Evolutionary conservation across 2,888 invertebrate genomes (phyloP).

Genomic region (Brenthis ino): DNA sequence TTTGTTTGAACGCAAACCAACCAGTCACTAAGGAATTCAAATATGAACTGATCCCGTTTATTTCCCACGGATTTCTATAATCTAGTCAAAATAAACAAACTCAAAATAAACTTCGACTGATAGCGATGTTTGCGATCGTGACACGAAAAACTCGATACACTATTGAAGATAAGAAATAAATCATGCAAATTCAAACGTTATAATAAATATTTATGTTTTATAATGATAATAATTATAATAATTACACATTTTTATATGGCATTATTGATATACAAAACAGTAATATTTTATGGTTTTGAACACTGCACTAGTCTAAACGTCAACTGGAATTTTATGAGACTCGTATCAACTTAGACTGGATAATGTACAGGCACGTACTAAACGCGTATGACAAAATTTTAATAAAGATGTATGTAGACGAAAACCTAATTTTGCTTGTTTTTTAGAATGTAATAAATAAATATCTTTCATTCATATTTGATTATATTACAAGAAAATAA

Average conservation of each 20-base stretch:
- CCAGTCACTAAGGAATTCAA: conserved; percentile 6
- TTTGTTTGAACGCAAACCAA: conserved; percentile 14
- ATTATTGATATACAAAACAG: neutral
- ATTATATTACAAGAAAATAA: too few species aligned
- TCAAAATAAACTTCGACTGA: conserved; percentile 27
- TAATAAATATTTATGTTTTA: neutral
- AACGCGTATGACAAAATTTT: too few species aligned
- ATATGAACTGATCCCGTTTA: conserved; percentile 28
- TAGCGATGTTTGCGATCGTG: conserved; percentile 42
- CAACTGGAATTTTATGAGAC: conserved; percentile 7
- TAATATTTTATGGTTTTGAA: neutral
- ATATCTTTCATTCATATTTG: too few species aligned
- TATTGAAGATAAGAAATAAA: conserved; percentile 20
- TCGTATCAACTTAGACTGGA: conserved; percentile 8
- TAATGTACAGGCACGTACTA: conserved; percentile 18
- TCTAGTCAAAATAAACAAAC: conserved; percentile 30
- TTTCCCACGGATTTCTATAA: conserved; percentile 39
- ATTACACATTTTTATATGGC: conserved; percentile 8
- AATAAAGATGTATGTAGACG: too few species aligned
- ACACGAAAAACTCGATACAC: conserved; percentile 21
- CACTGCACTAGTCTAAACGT: conserved; percentile 11
- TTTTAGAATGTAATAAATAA: too few species aligned
- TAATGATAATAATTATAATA: neutral
- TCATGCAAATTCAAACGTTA: conserved; percentile 1
- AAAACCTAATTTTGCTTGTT: too few species aligned